These are phyloP conservation scores for Onychomys torridus DNA, from an alignment of 2,797 vertebrate species.

Conservation along the genomic window DNA sequence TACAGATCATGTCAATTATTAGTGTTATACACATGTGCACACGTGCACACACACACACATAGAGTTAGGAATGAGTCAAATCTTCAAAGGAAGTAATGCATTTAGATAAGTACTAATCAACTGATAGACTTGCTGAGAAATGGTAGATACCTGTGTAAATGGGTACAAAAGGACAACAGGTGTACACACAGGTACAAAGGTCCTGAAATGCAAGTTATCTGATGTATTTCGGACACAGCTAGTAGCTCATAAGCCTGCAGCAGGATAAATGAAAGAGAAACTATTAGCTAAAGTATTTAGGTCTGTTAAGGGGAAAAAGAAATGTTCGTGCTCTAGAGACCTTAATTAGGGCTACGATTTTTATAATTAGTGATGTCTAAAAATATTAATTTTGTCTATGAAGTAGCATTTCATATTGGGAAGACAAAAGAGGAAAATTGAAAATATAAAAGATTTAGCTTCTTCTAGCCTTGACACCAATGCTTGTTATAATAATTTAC, in stretches of 20 bases:
- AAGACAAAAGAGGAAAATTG: not conserved
- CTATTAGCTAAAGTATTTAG: not conserved
- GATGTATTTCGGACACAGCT: constrained; percentile 11
- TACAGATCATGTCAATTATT: not conserved
- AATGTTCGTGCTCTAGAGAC: not conserved
- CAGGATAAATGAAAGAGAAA: not conserved
- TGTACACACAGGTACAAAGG: not conserved
- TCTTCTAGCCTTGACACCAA: not conserved
- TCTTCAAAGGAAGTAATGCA: not conserved
- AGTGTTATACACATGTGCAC: not conserved
- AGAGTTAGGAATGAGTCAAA: not conserved
- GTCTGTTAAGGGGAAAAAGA: not conserved
- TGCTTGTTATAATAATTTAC: not conserved
- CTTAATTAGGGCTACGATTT: not conserved
- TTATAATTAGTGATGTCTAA: constrained; percentile 54
- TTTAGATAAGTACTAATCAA: not conserved
- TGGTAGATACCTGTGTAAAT: not conserved
- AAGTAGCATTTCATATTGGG: not conserved
- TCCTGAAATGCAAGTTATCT: not conserved
- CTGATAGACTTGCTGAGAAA: constrained; percentile 28
- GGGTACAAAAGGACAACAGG: not conserved
- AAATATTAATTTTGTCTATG: not conserved
- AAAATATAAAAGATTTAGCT: constrained; percentile 3
- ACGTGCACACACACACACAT: not conserved
- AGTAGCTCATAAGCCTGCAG: not conserved